A percentile compares a stretch with the other conserved stretches of the same genome.
phyloP scores from a whole-genome alignment of 2,888 invertebrate genomes.

The Copidosoma aretas region DNA sequence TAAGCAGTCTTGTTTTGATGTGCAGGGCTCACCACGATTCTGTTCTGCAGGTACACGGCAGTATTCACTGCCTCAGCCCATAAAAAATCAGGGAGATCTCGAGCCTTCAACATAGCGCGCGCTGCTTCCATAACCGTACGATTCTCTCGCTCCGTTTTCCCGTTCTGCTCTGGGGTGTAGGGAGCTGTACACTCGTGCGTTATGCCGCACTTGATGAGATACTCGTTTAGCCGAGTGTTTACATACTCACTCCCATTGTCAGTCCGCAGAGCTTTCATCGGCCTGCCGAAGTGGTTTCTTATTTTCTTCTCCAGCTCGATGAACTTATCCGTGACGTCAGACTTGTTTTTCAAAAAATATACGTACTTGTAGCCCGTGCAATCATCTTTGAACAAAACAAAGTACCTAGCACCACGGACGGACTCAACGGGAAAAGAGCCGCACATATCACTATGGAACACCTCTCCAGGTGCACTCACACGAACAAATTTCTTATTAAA shows the following conservation, averaged over 20 bases:
- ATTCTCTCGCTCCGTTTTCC: constrained; percentile 32
- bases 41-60: constrained; percentile 45
- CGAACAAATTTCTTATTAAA: constrained; percentile 37
- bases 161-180: constrained; percentile 37
- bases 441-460: constrained; percentile 46
- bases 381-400: constrained; percentile 49
- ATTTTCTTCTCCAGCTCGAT: constrained; percentile 16
- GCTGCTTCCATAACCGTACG: constrained; percentile 39
- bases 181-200: constrained; percentile 34
- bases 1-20: neutral
- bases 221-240: constrained; percentile 10
- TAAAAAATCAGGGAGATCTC: constrained; percentile 25
- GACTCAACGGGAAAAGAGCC: constrained; percentile 44
- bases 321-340: constrained; percentile 30
- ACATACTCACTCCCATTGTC: constrained; percentile 34
- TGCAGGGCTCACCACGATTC: constrained; percentile 1
- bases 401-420: constrained; percentile 46
- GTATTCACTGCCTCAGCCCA: constrained; percentile 47
- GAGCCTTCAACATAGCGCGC: constrained; percentile 38
- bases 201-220: constrained; percentile 23
- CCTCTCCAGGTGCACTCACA: constrained; percentile 43
- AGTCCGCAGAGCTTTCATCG: constrained; percentile 16
- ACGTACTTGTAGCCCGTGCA: constrained; percentile 46
- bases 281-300: constrained; percentile 24
- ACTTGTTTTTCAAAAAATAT: constrained; percentile 46